Evolutionary conservation across 2,113 vertebrate genomes (phyloP).

Genomic region (Orientallactaga bullata): DNA sequence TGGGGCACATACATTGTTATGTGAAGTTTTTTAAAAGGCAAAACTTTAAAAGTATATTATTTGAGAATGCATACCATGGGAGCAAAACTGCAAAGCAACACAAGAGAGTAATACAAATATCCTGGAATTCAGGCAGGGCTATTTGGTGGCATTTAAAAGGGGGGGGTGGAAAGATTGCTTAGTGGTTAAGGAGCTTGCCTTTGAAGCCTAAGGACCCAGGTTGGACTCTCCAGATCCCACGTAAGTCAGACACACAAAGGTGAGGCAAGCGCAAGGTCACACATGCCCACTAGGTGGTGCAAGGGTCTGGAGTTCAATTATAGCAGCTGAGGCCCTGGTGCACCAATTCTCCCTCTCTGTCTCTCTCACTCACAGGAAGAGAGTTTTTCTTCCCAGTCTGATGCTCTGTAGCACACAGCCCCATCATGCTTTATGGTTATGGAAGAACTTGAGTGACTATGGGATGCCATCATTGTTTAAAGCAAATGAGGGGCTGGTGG

Average conservation of each 20-base stretch:
- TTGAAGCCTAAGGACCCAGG: too few relatives aligned
- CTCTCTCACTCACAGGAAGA: neutral
- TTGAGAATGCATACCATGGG: neutral
- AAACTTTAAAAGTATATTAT: neutral
- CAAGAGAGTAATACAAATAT: slow-evolving; percentile 24
- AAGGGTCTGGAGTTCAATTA: too few relatives aligned
- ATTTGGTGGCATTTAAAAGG: neutral
- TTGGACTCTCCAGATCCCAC: too few relatives aligned
- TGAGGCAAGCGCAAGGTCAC: too few relatives aligned
- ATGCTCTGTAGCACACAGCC: neutral
- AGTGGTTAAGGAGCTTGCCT: too few relatives aligned
- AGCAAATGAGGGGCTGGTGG: neutral
- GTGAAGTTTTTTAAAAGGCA: neutral
- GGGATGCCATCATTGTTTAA: neutral
- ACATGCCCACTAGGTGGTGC: too few relatives aligned
- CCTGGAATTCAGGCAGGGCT: neutral
- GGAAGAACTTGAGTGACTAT: neutral
- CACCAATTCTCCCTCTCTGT: too few relatives aligned
- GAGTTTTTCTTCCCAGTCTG: neutral
- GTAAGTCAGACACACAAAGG: too few relatives aligned
- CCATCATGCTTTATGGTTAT: neutral
- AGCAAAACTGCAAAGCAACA: slow-evolving; percentile 43
- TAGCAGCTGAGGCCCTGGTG: too few relatives aligned
- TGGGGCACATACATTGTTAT: neutral
- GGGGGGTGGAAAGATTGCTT: too few relatives aligned